Conservation (phyloP, 2,888 invertebrate genomes). For the Carcina quercana region DNA sequence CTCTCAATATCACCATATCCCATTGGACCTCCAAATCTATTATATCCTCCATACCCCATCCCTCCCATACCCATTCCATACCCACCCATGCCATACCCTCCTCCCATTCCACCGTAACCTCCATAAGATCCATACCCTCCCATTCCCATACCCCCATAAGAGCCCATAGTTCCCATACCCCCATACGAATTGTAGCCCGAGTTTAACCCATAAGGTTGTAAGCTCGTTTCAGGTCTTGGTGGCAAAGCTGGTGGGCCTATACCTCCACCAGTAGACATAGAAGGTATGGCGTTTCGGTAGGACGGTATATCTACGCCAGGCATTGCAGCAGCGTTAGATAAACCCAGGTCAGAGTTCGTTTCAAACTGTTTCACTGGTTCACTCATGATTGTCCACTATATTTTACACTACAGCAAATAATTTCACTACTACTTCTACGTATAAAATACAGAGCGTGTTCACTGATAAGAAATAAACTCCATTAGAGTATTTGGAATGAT, state of each 20-base stretch:
- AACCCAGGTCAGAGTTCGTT: constrained; percentile 35
- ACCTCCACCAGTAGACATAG: constrained; percentile 27
- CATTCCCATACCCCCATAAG: constrained; percentile 23
- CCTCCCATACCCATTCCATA: constrained; percentile 25
- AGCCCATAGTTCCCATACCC: constrained; percentile 16
- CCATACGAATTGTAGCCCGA: constrained; percentile 27
- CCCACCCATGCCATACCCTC: constrained; percentile 25
- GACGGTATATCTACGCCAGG: constrained; percentile 26
- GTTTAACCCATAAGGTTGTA: constrained; percentile 37
- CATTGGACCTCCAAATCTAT: constrained; percentile 50
- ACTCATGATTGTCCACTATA: constrained; percentile 35
- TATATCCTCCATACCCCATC: constrained; percentile 57
- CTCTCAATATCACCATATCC: constrained; percentile 76
- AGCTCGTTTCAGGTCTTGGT: constrained; percentile 43
- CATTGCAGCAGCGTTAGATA: constrained; percentile 35
- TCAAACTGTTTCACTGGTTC: constrained; percentile 42
- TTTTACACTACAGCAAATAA: constrained; percentile 20
- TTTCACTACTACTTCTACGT: no score
- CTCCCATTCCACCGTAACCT: constrained; percentile 22
- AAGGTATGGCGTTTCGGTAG: constrained; percentile 41
- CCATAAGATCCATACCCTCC: constrained; percentile 21
- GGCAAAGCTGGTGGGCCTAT: constrained; percentile 41
- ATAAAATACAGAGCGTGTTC: constrained; percentile 15
- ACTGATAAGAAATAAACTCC: constrained; percentile 27
- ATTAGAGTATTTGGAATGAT: constrained; percentile 15